Conservation (phyloP, 2,888 invertebrate genomes). For the Elmis aenea region DNA sequence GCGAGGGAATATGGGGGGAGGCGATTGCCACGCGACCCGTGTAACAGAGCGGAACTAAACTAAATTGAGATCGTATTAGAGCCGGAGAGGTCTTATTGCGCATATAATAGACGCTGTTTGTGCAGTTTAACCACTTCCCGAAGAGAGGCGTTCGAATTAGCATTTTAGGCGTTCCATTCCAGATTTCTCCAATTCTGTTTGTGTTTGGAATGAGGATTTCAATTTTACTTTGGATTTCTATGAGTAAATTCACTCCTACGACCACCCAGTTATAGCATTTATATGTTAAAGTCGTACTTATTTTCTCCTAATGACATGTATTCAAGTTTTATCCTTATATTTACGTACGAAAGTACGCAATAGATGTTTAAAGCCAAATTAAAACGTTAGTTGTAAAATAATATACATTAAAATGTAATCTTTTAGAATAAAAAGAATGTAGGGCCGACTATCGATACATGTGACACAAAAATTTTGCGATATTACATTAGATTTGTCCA, state of each 20-base stretch:
- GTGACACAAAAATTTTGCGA: too few species aligned
- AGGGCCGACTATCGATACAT: too few species aligned
- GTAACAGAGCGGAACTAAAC: conserved; percentile 52
- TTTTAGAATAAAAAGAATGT: too few species aligned
- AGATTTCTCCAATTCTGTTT: conserved; percentile 39
- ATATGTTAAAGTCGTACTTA: too few species aligned
- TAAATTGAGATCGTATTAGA: conserved; percentile 52
- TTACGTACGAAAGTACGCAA: too few species aligned
- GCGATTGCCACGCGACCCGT: conserved; percentile 49
- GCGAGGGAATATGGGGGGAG: conserved; percentile 33
- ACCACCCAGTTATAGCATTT: too few species aligned
- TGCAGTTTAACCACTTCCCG: conserved; percentile 50
- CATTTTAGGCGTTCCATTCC: conserved; percentile 46
- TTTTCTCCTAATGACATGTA: too few species aligned
- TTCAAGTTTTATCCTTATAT: too few species aligned
- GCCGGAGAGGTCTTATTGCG: conserved; percentile 49
- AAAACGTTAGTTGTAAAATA: too few species aligned
- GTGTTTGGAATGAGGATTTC: conserved; percentile 40
- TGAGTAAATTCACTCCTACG: conserved; percentile 19
- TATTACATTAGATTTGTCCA: too few species aligned
- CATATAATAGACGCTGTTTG: conserved; percentile 51
- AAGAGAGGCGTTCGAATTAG: conserved; percentile 46
- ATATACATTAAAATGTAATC: too few species aligned
- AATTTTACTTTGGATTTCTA: conserved; percentile 31
- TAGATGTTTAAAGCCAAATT: too few species aligned